phyloP scores from a whole-genome alignment of 2,113 vertebrate species.

The Neodontobutis hainanensis region DNA sequence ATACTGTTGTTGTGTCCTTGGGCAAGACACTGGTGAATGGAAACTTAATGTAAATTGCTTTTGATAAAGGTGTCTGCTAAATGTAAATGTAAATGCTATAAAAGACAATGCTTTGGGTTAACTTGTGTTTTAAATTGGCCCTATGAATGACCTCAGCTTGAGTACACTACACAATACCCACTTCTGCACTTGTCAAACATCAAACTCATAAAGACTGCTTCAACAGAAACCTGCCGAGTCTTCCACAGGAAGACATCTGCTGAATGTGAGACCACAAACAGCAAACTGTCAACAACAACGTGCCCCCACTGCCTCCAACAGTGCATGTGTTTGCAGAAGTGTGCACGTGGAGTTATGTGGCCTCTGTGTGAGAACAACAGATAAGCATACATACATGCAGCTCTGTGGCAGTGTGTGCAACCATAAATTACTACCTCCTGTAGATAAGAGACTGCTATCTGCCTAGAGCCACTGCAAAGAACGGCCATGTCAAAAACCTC shows the following conservation, averaged over 20 bases:
- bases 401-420: constrained; percentile 25
- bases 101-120: no score
- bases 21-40: no score
- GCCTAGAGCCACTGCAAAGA: constrained; percentile 34
- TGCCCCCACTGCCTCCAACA: constrained; percentile 29
- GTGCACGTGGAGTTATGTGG: constrained; percentile 13
- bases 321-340: neutral
- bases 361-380: constrained; percentile 39
- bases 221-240: constrained; percentile 55
- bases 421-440: constrained; percentile 53
- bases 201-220: constrained; percentile 45
- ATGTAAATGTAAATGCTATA: no score
- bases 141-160: no score
- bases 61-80: no score
- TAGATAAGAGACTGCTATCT: constrained; percentile 43
- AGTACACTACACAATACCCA: neutral
- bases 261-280: constrained; percentile 64
- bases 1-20: no score
- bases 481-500: neutral
- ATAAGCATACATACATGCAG: constrained; percentile 51
- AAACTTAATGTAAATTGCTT: no score
- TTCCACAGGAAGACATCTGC: constrained; percentile 75
- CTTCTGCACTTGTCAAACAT: constrained; percentile 44
- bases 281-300: constrained; percentile 72
- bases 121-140: no score